These are phyloP conservation scores for Nemoura dubitans DNA, from an alignment of 2,888 invertebrate species.

Conservation along the genomic window DNA sequence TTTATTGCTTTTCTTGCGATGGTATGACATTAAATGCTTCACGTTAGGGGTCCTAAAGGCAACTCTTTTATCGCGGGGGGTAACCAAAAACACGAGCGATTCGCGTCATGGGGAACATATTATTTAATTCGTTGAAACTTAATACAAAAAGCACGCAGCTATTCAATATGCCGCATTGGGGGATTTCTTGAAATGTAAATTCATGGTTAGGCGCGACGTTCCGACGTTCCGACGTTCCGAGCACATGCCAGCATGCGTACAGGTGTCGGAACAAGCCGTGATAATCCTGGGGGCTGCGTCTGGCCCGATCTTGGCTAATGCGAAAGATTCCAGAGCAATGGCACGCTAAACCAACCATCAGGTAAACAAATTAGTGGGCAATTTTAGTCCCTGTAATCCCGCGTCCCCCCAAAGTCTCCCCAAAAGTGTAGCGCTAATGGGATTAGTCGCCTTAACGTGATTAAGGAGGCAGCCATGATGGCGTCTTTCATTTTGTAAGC, in stretches of 20 bases:
- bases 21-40: neutral
- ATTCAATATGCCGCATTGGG: neutral
- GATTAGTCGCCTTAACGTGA: slow-evolving; percentile 46
- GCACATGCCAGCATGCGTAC: neutral
- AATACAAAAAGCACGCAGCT: no score
- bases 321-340: slow-evolving; percentile 36
- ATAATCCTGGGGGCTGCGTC: neutral
- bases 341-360: slow-evolving; percentile 35
- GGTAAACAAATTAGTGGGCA: slow-evolving; percentile 48
- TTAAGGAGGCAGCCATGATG: slow-evolving; percentile 35
- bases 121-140: no score
- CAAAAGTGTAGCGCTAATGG: slow-evolving; percentile 39
- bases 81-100: neutral
- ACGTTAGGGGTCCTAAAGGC: neutral
- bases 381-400: slow-evolving; percentile 43
- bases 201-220: neutral
- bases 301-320: neutral
- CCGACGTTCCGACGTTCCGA: neutral
- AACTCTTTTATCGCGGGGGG: neutral
- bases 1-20: neutral
- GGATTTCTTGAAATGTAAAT: neutral
- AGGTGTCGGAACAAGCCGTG: neutral
- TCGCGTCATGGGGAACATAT: neutral
- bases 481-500: slow-evolving; percentile 28
- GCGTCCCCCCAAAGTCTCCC: no score